Percentiles rank a stretch among this genome's conserved stretches.
Conservation (phyloP, 2,113 vertebrate genomes). For the Odocoileus virginianus region DNA sequence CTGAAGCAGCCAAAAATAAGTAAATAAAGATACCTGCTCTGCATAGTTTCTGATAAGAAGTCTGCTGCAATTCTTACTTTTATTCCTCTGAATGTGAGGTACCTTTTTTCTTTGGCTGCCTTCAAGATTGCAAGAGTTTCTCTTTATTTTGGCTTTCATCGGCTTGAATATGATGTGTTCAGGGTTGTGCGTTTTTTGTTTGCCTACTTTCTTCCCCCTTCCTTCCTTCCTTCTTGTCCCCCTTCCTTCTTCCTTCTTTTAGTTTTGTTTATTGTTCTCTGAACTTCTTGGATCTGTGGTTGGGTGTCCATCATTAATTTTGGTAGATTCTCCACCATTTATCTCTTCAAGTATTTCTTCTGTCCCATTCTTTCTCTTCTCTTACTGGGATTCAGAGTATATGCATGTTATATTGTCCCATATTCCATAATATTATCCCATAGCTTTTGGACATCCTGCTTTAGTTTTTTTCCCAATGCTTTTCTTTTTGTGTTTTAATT, state of each 20-base stretch:
- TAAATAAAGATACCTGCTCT: background rate
- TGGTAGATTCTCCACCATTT: background rate
- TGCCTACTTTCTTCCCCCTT: background rate
- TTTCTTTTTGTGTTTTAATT: background rate
- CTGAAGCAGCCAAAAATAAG: background rate
- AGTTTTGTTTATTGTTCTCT: background rate
- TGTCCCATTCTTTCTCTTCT: background rate
- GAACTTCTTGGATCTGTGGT: background rate
- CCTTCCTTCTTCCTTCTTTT: background rate
- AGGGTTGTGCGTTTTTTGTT: background rate
- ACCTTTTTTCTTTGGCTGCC: background rate
- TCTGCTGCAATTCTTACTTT: background rate
- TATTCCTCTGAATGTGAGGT: background rate
- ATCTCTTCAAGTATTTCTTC: background rate
- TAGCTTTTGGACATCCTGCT: background rate
- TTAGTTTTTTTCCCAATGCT: background rate
- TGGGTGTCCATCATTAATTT: background rate
- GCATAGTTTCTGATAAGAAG: background rate
- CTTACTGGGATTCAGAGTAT: background rate
- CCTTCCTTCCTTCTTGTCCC: background rate
- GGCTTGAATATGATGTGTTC: background rate
- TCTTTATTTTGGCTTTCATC: background rate
- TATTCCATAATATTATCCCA: background rate
- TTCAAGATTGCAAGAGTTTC: background rate
- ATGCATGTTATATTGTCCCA: background rate